phyloP scores from a whole-genome alignment of 2,113 vertebrate species.

The Ariopsis seemanni region DNA sequence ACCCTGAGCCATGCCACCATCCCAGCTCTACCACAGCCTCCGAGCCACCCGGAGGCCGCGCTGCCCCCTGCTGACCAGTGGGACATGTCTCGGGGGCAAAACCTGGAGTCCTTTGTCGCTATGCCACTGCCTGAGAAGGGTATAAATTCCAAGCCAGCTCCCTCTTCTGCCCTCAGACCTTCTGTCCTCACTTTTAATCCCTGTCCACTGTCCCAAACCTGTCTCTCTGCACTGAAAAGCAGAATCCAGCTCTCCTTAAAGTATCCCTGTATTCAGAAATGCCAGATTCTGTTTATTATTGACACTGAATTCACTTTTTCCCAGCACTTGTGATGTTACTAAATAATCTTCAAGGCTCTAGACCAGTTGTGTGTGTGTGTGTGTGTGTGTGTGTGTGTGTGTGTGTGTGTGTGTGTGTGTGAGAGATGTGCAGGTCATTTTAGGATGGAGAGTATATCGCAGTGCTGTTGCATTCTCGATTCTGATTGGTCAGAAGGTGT shows the following conservation, averaged over 20 bases:
- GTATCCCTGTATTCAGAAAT: neutral
- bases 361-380: too few relatives aligned
- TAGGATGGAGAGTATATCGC: neutral
- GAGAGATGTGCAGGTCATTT: neutral
- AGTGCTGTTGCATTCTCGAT: neutral
- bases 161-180: constrained; percentile 10
- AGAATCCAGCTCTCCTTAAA: neutral
- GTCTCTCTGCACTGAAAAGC: constrained; percentile 5
- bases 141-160: constrained; percentile 54
- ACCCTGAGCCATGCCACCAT: constrained; percentile 8
- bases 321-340: neutral
- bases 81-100: constrained; percentile 33
- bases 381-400: too few relatives aligned
- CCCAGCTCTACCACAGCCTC: constrained; percentile 30
- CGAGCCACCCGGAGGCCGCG: constrained; percentile 4
- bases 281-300: neutral
- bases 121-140: constrained; percentile 49
- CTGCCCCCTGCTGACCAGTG: constrained; percentile 26
- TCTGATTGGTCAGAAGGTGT: neutral
- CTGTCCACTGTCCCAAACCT: constrained; percentile 9
- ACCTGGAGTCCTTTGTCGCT: constrained; percentile 44
- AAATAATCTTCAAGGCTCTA: neutral
- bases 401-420: too few relatives aligned
- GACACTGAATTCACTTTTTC: neutral
- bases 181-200: neutral